phyloP scores from a whole-genome alignment of 2,113 vertebrate genomes.

The Anoura caudifer region DNA sequence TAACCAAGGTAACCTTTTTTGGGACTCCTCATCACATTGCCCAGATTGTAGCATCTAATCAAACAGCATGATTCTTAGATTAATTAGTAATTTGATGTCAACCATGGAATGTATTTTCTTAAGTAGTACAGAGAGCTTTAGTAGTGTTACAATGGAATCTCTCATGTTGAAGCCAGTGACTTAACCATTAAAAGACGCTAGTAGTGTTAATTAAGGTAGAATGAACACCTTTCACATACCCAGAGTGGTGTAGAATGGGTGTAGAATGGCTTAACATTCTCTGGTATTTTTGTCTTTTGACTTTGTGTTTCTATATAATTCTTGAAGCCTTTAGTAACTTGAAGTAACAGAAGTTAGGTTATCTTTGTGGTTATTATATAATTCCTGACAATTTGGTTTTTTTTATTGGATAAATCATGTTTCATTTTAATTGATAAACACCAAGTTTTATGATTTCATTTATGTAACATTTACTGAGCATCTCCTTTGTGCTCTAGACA shows the following conservation, averaged over 20 bases:
- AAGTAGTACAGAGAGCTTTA: not conserved
- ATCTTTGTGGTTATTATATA: constrained; percentile 15
- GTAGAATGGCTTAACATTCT: not conserved
- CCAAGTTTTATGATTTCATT: not conserved
- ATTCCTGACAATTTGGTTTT: not conserved
- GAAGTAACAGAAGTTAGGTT: not conserved
- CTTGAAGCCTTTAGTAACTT: constrained; percentile 36
- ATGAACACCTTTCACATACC: not conserved
- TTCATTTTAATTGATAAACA: not conserved
- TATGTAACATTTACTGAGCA: not conserved
- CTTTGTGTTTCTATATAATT: constrained; percentile 32
- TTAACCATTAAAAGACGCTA: not conserved
- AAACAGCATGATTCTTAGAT: constrained; percentile 20
- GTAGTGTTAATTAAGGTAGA: not conserved
- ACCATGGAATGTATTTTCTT: constrained; percentile 41
- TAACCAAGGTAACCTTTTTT: not conserved
- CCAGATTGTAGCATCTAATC: constrained; percentile 22
- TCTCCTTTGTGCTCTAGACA: not conserved
- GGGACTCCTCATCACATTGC: not conserved
- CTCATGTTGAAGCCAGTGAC: not conserved
- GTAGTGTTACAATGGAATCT: not conserved
- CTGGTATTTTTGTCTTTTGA: constrained; percentile 19
- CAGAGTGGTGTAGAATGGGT: not conserved
- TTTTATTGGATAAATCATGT: constrained; percentile 21
- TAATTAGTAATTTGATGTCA: constrained; percentile 49